Conservation (phyloP, 2,113 vertebrate genomes). For the Cephalopholis sonnerati region DNA sequence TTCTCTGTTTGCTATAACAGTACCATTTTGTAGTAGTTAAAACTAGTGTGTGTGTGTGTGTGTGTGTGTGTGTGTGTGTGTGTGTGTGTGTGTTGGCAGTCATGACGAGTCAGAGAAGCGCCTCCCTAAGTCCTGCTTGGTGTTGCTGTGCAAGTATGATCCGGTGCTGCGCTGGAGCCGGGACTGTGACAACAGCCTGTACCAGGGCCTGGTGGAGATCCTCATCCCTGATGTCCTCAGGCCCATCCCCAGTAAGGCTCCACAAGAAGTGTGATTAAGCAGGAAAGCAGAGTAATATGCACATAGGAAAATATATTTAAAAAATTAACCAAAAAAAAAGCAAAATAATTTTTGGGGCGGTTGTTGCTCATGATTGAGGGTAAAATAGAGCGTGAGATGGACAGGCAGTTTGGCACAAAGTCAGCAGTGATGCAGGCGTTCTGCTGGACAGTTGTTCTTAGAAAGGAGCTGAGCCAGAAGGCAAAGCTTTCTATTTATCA, state of each 20-base stretch:
- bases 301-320: not conserved
- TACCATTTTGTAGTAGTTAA: not conserved
- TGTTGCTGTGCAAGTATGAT: constrained; percentile 94
- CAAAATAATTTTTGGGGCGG: too few relatives aligned
- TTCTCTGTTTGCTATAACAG: not conserved
- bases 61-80: too few relatives aligned
- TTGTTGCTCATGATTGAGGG: too few relatives aligned
- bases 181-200: constrained; percentile 93
- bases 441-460: too few relatives aligned
- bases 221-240: constrained; percentile 94
- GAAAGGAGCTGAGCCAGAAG: too few relatives aligned
- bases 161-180: constrained; percentile 93
- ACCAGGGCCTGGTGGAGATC: constrained; percentile 95
- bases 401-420: too few relatives aligned
- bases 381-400: too few relatives aligned
- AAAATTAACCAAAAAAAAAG: too few relatives aligned
- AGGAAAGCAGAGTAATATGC: not conserved
- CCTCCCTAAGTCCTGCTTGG: constrained; percentile 92
- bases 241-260: constrained; percentile 93
- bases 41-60: not conserved
- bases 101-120: constrained; percentile 95
- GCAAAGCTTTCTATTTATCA: too few relatives aligned
- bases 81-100: constrained; percentile 69
- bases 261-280: not conserved
- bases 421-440: too few relatives aligned